Base-by-base conservation (phyloP, 2,797 vertebrate species). In the Eulemur coronatus region DNA sequence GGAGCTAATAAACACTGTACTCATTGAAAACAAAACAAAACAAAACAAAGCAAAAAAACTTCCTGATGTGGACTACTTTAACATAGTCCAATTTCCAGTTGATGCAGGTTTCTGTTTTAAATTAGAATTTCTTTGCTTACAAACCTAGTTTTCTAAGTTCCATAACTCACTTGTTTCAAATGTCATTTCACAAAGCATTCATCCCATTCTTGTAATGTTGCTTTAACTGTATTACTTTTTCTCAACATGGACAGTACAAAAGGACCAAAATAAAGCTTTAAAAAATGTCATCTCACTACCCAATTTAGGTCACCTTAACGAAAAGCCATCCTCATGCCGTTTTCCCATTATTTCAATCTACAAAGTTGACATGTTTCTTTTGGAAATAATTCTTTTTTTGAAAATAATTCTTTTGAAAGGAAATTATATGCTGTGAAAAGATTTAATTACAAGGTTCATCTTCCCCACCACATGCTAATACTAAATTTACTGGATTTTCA, bases 351-450 rank as follows among this genome's bases (percentile, higher is more conserved):
- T 79, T 96, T 35, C 28, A 88, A 84, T 55, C n/a, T 89, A 94
- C 50, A 90, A 92, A 94, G 26, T 91, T 84, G 28, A 78, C 15
- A 41, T 35, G 13, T 78, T 85, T 86, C 50, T 85, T 85, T 57
- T 28, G 63, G 80, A 85, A 90, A 38, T 89, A 28, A 59, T 59
- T 57, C 55, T 57, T 59, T 59, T 26, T 28, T 59, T 59, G 57
- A 28, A 59, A 59, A 12, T 26, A 78, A 89, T 88, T 96, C 2
- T 61, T 93, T 91, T 73, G 24, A 76, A 94, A 84, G 50, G 80
- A 85, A 90, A 76, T 88, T 76, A 81, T 92, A 80, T 41, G 35
- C 46, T 81, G 63, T 95, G 70, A 94, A 93, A 96, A 75, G 7
- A 76, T 28, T 93, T 91, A 61, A 28, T 78, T 33, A 89, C 30